Evolutionary conservation across 2,888 invertebrate genomes (phyloP), one percentile per base, ranked within the genome.

Genomic region (Hoplodrina blanda): DNA sequence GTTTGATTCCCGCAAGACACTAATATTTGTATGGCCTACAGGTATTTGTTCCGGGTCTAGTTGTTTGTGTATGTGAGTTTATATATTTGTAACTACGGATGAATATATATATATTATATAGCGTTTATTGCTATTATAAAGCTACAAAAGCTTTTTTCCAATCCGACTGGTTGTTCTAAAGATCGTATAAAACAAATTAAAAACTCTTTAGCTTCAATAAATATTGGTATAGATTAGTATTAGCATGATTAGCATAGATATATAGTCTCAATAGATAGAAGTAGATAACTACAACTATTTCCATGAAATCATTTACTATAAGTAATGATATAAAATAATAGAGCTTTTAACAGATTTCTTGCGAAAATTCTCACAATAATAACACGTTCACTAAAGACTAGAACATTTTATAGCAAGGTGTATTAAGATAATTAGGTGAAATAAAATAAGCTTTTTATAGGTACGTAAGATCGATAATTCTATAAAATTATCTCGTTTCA

Each of bases 401-500:
- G 11, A 50, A 19, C 68, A 13, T 69, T 57, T 44, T 50, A 46
- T 53, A 70, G 20, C 46, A 62, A 41, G 52, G 52, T 57, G 46
- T 50, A 62, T 33, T 60, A 17, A 77, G 78, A 74, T 77, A 74
- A 78, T 74, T 71, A 65, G 61, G 19, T 60, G 49, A 77, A 76
- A 80, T 67, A 62, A 81, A 80, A 83, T 69, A 55, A 62, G 61
- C 61, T 57, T 71, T 77, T 79, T 66, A 63, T 17, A 46, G 44
- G 13, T 46, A 61, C 61, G 3, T 17, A 46, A 44, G 19, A 59
- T 56, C 55, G 49, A 68, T 81, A 73, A 78, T 84, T 62, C 67
- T 71, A 72, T 75, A 60, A 81, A 69, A 77, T 80, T 69, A 78
- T 78, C 69, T 80, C 53, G 57, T 85, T 77, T 60, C 56, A 71